A percentile compares a stretch with the other conserved stretches of the same genome.
These are phyloP conservation scores for Lophotriccus pileatus DNA, from an alignment of 2,797 vertebrate species.

Conservation along the genomic window DNA sequence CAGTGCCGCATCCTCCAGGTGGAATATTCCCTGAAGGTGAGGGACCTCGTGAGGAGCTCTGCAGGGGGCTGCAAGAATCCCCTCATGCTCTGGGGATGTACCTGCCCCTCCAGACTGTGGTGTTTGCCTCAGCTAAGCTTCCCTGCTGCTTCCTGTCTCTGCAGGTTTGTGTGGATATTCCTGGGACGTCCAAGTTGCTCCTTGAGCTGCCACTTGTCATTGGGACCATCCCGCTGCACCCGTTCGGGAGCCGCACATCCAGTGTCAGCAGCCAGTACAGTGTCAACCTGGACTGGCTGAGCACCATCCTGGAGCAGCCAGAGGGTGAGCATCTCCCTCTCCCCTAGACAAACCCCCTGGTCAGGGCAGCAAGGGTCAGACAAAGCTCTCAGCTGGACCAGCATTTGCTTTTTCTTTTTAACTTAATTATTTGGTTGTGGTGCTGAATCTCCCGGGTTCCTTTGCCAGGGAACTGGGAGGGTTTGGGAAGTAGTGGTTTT, in stretches of 20 bases:
- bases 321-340: constrained; percentile 83
- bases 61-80: not conserved
- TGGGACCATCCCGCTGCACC: constrained; percentile 91
- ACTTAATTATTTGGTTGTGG: not conserved
- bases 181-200: constrained; percentile 90
- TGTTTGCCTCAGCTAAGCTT: not conserved
- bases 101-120: not conserved
- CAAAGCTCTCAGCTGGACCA: not conserved
- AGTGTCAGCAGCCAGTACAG: constrained; percentile 92
- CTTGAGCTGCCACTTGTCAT: constrained; percentile 94
- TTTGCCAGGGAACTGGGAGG: not conserved
- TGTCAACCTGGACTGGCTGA: constrained; percentile 88
- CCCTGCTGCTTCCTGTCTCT: not conserved
- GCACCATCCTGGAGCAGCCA: constrained; percentile 81
- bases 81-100: not conserved
- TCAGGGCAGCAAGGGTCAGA: rapidly evolving
- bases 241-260: constrained; percentile 89
- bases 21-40: constrained; percentile 92
- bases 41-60: rapidly evolving
- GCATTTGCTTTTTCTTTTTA: not conserved
- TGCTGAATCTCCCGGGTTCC: not conserved
- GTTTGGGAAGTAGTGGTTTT: not conserved
- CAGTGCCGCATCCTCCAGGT: constrained; percentile 94
- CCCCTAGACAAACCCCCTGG: not conserved
- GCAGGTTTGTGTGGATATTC: constrained; percentile 93